phyloP scores from a whole-genome alignment of 2,888 invertebrate genomes.

The Scaptomyza reducta region DNA sequence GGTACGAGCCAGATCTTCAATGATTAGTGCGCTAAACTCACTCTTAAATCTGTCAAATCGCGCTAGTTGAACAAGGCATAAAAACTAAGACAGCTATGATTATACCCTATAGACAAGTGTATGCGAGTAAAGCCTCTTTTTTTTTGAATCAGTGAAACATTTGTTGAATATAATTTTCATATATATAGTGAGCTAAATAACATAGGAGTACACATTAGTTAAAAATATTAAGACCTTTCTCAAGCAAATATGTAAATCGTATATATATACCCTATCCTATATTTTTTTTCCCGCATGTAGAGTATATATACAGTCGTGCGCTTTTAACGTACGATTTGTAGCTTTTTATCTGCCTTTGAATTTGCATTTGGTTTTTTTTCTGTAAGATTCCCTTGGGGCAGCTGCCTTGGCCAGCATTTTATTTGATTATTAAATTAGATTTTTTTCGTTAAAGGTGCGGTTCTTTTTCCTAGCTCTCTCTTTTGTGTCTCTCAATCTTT shows the following conservation, averaged over 20 bases:
- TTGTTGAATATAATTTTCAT: no score
- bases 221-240: no score
- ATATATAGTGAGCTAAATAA: no score
- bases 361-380: constrained; percentile 37
- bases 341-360: constrained; percentile 43
- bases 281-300: neutral
- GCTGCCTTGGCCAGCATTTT: constrained; percentile 63
- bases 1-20: constrained; percentile 48
- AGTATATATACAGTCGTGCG: neutral
- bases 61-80: constrained; percentile 46
- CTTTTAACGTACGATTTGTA: neutral
- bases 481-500: constrained; percentile 12
- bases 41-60: constrained; percentile 80
- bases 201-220: no score
- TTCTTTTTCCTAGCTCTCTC: constrained; percentile 8
- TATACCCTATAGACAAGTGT: constrained; percentile 2
- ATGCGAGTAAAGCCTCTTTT: no score
- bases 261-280: no score
- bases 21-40: constrained; percentile 79
- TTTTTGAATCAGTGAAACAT: neutral
- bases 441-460: constrained; percentile 40
- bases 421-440: constrained; percentile 77
- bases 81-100: constrained; percentile 1
- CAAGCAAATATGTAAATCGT: no score
- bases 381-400: constrained; percentile 53